Conservation (phyloP, 1,140 invertebrate species). For the Augochlora pura region DNA sequence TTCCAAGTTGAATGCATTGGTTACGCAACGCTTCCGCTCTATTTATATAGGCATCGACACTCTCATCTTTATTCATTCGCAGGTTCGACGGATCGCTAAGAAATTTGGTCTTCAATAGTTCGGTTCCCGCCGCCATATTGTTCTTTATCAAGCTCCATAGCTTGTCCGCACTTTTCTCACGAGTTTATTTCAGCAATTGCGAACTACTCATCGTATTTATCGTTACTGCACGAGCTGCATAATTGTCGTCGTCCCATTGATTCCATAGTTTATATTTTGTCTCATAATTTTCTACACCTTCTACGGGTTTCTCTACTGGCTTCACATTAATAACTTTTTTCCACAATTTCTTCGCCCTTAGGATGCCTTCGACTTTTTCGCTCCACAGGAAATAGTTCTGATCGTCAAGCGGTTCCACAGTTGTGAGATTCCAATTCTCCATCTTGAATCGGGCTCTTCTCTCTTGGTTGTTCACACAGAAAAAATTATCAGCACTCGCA, state of each 20-base stretch:
- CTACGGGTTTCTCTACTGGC: neutral
- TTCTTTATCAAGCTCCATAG: constrained; percentile 2
- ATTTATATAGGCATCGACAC: too few species aligned
- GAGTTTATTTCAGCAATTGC: constrained; percentile 12
- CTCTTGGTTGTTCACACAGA: too few species aligned
- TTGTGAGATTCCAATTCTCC: too few species aligned
- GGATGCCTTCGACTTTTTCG: too few species aligned
- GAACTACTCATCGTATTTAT: constrained; percentile 13
- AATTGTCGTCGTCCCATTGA: constrained; percentile 29
- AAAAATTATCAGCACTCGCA: too few species aligned
- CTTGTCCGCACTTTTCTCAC: constrained; percentile 15
- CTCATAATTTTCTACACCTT: neutral
- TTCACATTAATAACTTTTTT: neutral
- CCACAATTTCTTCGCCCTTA: too few species aligned
- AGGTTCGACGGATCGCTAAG: constrained; percentile 3
- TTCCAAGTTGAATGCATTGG: constrained; percentile 2
- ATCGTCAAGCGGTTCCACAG: too few species aligned
- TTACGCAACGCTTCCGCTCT: constrained; percentile 2
- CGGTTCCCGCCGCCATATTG: constrained; percentile 2
- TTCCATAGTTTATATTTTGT: neutral
- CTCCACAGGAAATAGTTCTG: too few species aligned
- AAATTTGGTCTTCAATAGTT: neutral
- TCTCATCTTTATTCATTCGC: constrained; percentile 9
- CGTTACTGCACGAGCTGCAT: neutral
- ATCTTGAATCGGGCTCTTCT: too few species aligned